Evolutionary conservation across 2,888 invertebrate genomes (phyloP).

Genomic region (Amblyteles armatorius): DNA sequence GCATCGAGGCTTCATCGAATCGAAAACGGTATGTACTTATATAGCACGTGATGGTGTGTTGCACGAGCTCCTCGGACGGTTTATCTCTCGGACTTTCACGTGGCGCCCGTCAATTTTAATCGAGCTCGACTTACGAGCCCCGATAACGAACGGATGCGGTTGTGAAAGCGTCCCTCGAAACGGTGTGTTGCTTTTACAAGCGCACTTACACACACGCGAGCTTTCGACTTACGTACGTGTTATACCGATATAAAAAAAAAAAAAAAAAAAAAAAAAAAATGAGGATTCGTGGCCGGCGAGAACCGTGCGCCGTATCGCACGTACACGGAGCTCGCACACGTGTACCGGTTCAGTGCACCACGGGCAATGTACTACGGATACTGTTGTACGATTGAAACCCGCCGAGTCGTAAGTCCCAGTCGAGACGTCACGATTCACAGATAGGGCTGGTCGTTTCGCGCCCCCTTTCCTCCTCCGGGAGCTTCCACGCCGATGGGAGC

Average conservation of each 20-base stretch:
- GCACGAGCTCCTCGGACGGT: constrained; percentile 47
- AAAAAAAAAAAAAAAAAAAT: constrained; percentile 12
- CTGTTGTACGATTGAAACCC: constrained; percentile 55
- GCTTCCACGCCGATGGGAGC: constrained; percentile 40
- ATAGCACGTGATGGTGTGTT: constrained; percentile 30
- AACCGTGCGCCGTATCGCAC: constrained; percentile 29
- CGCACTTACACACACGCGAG: constrained; percentile 28
- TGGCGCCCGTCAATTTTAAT: constrained; percentile 68
- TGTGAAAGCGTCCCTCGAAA: constrained; percentile 63
- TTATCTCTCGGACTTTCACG: constrained; percentile 66
- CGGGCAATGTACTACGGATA: constrained; percentile 26
- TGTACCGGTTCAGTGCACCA: neutral
- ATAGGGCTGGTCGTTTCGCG: constrained; percentile 63
- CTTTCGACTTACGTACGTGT: constrained; percentile 10
- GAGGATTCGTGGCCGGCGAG: constrained; percentile 31
- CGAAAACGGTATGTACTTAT: constrained; percentile 19
- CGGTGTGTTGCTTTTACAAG: constrained; percentile 46
- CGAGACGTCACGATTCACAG: constrained; percentile 63
- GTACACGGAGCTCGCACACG: neutral
- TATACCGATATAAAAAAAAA: constrained; percentile 39
- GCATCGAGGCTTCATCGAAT: constrained; percentile 15
- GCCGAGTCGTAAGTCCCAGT: constrained; percentile 55
- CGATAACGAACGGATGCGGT: constrained; percentile 68
- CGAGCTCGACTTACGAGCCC: constrained; percentile 64
- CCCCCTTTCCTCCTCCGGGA: constrained; percentile 42